phyloP scores from a whole-genome alignment of 1,140 invertebrate genomes.

The Sitodiplosis mosellana region DNA sequence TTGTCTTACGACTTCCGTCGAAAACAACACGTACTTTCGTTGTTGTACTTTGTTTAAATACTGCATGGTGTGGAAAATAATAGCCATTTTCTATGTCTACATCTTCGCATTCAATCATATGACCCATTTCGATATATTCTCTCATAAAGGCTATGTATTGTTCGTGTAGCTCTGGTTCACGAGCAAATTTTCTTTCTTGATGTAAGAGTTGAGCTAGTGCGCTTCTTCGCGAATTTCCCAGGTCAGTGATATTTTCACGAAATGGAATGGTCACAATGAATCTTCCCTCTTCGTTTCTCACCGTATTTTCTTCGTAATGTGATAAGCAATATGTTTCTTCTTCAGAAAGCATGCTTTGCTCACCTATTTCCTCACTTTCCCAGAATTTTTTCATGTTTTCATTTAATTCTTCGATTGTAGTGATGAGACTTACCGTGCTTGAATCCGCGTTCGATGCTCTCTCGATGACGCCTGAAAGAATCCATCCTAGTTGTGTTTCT shows the following conservation, averaged over 20 bases:
- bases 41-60: constrained; percentile 9
- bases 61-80: constrained; percentile 18
- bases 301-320: constrained; percentile 2
- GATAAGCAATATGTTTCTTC: constrained; percentile 7
- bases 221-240: constrained; percentile 13
- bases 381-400: constrained; percentile 10
- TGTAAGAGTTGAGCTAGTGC: constrained; percentile 14
- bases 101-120: constrained; percentile 18
- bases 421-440: neutral
- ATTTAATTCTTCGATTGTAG: constrained; percentile 4
- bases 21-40: constrained; percentile 10
- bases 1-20: constrained; percentile 7
- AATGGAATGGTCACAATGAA: constrained; percentile 9
- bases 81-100: constrained; percentile 6
- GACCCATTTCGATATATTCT: constrained; percentile 17
- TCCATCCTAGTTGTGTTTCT: constrained; percentile 9
- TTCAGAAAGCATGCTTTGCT: constrained; percentile 1
- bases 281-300: constrained; percentile 3
- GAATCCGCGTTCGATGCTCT: neutral
- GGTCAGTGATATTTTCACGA: constrained; percentile 6
- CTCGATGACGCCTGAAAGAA: constrained; percentile 1
- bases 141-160: constrained; percentile 12
- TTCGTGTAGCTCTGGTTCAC: constrained; percentile 8
- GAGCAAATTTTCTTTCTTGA: constrained; percentile 15
- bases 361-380: constrained; percentile 10